Percentiles rank a stretch among this genome's conserved stretches.
Conservation (phyloP, 2,113 vertebrate genomes). For the Prinia subflava region DNA sequence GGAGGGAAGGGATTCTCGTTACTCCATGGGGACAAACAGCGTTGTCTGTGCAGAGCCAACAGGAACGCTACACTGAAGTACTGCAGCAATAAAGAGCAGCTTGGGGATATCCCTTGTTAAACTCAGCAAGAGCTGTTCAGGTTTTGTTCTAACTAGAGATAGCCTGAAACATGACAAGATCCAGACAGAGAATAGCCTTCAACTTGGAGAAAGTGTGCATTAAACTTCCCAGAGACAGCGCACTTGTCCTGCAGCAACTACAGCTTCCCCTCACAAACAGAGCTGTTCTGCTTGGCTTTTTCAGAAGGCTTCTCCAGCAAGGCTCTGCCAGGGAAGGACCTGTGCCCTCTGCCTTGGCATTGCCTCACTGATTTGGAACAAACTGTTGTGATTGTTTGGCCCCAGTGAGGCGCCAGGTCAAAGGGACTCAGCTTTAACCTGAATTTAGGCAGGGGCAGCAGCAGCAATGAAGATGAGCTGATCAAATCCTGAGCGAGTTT, state of each 20-base stretch:
- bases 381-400: not conserved
- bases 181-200: not conserved
- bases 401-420: not conserved
- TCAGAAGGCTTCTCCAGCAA: not conserved
- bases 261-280: not conserved
- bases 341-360: not conserved
- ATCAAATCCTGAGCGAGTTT: not conserved
- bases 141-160: not conserved
- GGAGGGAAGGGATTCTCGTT: not conserved
- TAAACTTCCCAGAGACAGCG: not conserved
- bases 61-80: accelerated
- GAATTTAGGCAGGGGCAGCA: not conserved
- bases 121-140: not conserved
- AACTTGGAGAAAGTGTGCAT: not conserved
- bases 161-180: not conserved
- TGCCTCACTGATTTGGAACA: not conserved
- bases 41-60: accelerated
- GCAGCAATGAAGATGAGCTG: not conserved
- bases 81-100: not conserved
- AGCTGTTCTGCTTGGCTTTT: not conserved
- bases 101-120: not conserved
- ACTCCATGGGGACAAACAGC: accelerated
- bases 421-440: not conserved
- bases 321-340: not conserved
- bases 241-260: not conserved